Evolutionary conservation across 2,797 vertebrate species (phyloP), one percentile per base, ranked within the genome.

Genomic region (Gymnodraco acuticeps): DNA sequence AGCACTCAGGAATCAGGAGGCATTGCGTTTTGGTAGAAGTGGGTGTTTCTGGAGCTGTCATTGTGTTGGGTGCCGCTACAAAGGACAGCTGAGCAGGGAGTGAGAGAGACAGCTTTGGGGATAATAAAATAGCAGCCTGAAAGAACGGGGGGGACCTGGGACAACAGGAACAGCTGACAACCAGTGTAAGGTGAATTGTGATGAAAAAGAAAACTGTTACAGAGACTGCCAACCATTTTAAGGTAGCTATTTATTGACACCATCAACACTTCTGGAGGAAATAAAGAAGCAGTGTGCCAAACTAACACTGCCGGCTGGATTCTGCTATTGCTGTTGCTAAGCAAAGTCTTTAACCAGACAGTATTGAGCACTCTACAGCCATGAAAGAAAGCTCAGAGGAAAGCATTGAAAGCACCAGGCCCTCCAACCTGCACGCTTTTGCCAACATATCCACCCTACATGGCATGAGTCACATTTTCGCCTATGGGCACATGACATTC

Each of bases 391-490:
- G 94, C 90, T 96, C 95, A 2, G 95, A 95, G 86, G 95, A 95
- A 87, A 96, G 95, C 92, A 96, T 95, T 55, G 94, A 95, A 83
- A 96, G 94, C 88, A 75, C 88, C 86, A 92, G 91, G 87, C 95
- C 95, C 20, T 96, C 96, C n/a, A 95, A 96, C 89, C 94, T 97
- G 83, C 95, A 96, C 83, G 94, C 92, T 69, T 97, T 97, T n/a
- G 96, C 96, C 70, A 96, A 95, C 91, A 93, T 92, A 87, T 97
- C 96, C 84, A 97, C 96, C 4, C 92, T 97, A 59, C 96, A 96
- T 89, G 96, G 96, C 88, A 96, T 97, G 95, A 96, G 96, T 92
- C 96, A 97, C 92, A 95, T 97, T 85, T 96, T 96, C 19, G 94
- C 95, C 80, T 95, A 94, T n/a, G 96, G 96, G 71, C 94, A 96